Conservation (phyloP, 2,113 vertebrate species). For the Corythaixoides concolor region DNA sequence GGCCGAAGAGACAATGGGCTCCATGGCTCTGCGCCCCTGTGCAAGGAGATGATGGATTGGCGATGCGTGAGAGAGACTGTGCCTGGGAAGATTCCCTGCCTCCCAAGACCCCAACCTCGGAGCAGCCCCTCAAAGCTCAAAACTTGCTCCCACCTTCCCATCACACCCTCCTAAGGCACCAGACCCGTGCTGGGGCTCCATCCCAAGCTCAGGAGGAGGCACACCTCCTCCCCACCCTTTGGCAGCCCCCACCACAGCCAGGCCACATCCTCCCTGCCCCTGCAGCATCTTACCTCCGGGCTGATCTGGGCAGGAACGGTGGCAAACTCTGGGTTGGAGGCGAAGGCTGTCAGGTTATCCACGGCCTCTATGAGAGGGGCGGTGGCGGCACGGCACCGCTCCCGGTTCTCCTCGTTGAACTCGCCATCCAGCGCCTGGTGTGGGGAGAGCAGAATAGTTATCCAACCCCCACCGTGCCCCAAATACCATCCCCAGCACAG, state of each 20-base stretch:
- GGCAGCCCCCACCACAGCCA: not conserved
- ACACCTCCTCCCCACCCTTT: not conserved
- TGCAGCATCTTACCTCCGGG: conserved; percentile 77
- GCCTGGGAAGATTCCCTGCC: not conserved
- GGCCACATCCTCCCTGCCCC: no score
- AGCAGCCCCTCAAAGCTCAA: not conserved
- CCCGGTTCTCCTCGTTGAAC: conserved; percentile 89
- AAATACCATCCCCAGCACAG: not conserved
- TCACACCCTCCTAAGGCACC: not conserved
- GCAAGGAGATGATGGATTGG: not conserved
- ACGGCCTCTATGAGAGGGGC: conserved; percentile 91
- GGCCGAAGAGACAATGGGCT: conserved; percentile 87
- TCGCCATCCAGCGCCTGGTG: conserved; percentile 88
- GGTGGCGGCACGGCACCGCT: conserved; percentile 86
- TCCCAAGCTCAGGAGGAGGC: not conserved
- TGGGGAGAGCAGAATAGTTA: not conserved
- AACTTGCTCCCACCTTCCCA: not conserved
- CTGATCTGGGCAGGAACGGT: conserved; percentile 93
- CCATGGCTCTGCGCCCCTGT: conserved; percentile 89
- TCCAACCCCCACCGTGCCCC: not conserved
- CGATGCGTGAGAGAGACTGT: not conserved
- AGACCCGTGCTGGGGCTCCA: not conserved
- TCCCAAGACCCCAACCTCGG: not conserved
- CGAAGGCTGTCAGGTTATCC: conserved; percentile 92
- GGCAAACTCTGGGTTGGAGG: conserved; percentile 94